Conservation (phyloP, 2,888 invertebrate species). For the Andrena trimmerana region DNA sequence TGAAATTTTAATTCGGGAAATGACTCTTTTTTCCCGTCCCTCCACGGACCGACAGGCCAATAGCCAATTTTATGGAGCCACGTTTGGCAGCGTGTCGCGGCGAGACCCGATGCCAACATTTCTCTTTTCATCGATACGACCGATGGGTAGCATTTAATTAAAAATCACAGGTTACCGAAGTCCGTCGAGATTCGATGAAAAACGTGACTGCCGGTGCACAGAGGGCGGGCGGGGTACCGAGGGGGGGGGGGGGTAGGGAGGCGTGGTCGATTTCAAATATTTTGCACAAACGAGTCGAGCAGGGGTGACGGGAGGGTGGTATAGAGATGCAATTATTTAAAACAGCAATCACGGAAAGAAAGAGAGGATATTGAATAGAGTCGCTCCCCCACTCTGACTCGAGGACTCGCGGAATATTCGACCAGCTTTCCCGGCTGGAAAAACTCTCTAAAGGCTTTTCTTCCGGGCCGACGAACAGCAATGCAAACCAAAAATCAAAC, state of each 20-base stretch:
- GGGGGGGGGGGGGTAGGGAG: neutral
- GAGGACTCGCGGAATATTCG: slow-evolving; percentile 71
- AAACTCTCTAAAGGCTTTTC: slow-evolving; percentile 81
- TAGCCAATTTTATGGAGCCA: slow-evolving; percentile 51
- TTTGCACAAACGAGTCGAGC: slow-evolving; percentile 49
- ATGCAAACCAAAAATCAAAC: slow-evolving; percentile 83
- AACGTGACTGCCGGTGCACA: slow-evolving; percentile 6
- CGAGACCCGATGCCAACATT: slow-evolving; percentile 48
- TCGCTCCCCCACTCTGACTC: slow-evolving; percentile 36
- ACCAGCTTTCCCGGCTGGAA: slow-evolving; percentile 80
- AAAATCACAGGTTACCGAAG: slow-evolving; percentile 50
- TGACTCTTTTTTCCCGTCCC: slow-evolving; percentile 17
- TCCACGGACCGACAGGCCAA: slow-evolving; percentile 7
- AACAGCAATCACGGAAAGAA: slow-evolving; percentile 84
- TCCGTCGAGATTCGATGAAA: slow-evolving; percentile 31
- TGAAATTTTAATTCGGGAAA: slow-evolving; percentile 48
- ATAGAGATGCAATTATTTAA: slow-evolving; percentile 81
- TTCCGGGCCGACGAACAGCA: slow-evolving; percentile 79
- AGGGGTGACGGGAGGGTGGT: slow-evolving; percentile 12
- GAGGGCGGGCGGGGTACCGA: slow-evolving; percentile 11
- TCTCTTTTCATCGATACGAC: slow-evolving; percentile 51
- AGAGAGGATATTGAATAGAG: slow-evolving; percentile 76
- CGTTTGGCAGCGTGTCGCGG: slow-evolving; percentile 40
- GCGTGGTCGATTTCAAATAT: slow-evolving; percentile 58
- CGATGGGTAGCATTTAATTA: slow-evolving; percentile 63